phyloP scores from a whole-genome alignment of 2,888 invertebrate species.

The Nesidiocoris tenuis region DNA sequence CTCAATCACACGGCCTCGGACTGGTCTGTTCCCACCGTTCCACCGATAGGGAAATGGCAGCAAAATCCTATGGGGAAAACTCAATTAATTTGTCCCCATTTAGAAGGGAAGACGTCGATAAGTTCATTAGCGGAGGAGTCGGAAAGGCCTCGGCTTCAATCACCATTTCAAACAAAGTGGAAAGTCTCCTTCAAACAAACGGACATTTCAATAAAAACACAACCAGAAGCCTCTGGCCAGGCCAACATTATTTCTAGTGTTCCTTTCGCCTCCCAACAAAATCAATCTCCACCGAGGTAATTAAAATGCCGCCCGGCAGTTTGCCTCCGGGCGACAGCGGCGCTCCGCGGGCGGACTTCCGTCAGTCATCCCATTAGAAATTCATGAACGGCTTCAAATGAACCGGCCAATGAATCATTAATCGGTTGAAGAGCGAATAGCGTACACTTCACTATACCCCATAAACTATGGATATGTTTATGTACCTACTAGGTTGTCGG shows the following conservation, averaged over 20 bases:
- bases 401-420: not conserved
- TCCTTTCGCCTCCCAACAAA: conserved; percentile 5
- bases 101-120: conserved; percentile 32
- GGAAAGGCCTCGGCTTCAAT: conserved; percentile 29
- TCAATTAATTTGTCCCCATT: conserved; percentile 40
- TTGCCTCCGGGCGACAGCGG: not conserved
- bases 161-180: conserved; percentile 36
- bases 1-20: not conserved
- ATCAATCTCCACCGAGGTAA: conserved; percentile 31
- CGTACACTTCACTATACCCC: not conserved
- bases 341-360: not conserved
- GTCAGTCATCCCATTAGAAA: not conserved
- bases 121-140: conserved; percentile 24
- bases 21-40: not conserved
- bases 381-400: not conserved
- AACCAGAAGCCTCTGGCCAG: not conserved
- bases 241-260: not conserved
- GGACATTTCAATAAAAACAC: conserved; percentile 20
- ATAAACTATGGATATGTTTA: too few species aligned
- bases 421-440: not conserved
- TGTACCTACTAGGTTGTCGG: too few species aligned
- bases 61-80: conserved; percentile 13
- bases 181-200: conserved; percentile 28
- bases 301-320: conserved; percentile 12
- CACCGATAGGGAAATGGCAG: not conserved